Evolutionary conservation across 2,113 vertebrate species (phyloP).

Genomic region (Microtus oregoni): DNA sequence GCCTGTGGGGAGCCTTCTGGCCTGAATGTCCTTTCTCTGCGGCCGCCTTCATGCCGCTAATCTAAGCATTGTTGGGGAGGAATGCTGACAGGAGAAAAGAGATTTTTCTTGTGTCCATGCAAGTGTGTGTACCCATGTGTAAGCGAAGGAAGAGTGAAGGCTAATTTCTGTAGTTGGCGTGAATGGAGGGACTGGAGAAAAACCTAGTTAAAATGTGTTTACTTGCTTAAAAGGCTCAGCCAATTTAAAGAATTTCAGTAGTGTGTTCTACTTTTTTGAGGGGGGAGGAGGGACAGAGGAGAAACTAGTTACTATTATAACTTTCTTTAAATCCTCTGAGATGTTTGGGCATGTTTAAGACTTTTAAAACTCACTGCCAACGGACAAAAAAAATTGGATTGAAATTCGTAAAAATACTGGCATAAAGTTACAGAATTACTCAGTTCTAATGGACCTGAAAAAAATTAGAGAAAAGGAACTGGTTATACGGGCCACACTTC

Average conservation of each 20-base stretch:
- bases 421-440: slow-evolving; percentile 81
- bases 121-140: slow-evolving; percentile 99
- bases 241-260: slow-evolving; percentile 93
- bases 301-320: slow-evolving; percentile 87
- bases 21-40: slow-evolving; percentile 99
- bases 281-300: slow-evolving; percentile 52
- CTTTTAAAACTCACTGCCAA: slow-evolving; percentile 78
- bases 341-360: slow-evolving; percentile 82
- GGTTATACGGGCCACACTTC: slow-evolving; percentile 76
- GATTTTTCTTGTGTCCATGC: slow-evolving; percentile 99
- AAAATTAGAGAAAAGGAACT: slow-evolving; percentile 72
- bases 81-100: slow-evolving; percentile 99
- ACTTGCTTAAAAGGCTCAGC: slow-evolving; percentile 92
- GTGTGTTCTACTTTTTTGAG: slow-evolving; percentile 78
- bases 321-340: slow-evolving; percentile 82
- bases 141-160: slow-evolving; percentile 99
- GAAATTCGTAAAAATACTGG: slow-evolving; percentile 71
- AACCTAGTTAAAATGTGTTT: slow-evolving; percentile 97
- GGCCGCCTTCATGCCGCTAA: slow-evolving; percentile 99
- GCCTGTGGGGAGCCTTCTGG: slow-evolving; percentile 99
- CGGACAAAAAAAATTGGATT: slow-evolving; percentile 70
- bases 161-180: slow-evolving; percentile 99
- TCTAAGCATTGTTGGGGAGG: slow-evolving; percentile 99
- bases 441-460: slow-evolving; percentile 72
- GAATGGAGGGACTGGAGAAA: slow-evolving; percentile 97